Percentiles rank a stretch among this genome's conserved stretches.
phyloP scores from a whole-genome alignment of 2,888 invertebrate genomes.

The Leptothorax acervorum region DNA sequence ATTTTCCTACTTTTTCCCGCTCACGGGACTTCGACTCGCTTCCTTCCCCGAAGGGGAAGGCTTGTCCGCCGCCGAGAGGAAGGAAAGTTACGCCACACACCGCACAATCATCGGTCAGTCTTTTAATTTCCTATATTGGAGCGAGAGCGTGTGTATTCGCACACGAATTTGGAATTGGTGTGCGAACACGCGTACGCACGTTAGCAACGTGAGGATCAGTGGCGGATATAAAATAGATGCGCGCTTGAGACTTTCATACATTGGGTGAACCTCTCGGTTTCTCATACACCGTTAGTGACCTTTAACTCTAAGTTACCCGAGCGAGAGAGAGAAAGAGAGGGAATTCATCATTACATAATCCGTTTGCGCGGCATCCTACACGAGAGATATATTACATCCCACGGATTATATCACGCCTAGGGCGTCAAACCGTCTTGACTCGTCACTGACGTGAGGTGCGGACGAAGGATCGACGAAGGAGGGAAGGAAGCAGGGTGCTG shows the following conservation, averaged over 20 bases:
- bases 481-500: constrained; percentile 30
- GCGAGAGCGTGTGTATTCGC: constrained; percentile 43
- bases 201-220: constrained; percentile 31
- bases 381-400: not conserved
- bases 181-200: constrained; percentile 56
- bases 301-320: not conserved
- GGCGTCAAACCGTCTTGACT: constrained; percentile 41
- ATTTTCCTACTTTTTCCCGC: constrained; percentile 68
- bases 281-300: not conserved
- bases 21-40: not conserved
- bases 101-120: constrained; percentile 84
- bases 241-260: not conserved
- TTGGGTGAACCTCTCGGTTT: not conserved
- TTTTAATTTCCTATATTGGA: constrained; percentile 85
- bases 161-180: constrained; percentile 30
- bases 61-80: constrained; percentile 49
- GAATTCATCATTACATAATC: constrained; percentile 6
- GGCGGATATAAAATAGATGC: constrained; percentile 11
- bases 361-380: not conserved
- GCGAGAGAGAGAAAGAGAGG: not conserved
- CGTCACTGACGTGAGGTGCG: constrained; percentile 44
- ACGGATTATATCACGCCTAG: constrained; percentile 25
- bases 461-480: constrained; percentile 47
- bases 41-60: not conserved
- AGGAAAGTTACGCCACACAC: constrained; percentile 70